Base-by-base conservation (phyloP, 2,797 vertebrate genomes). In the Argentina silus region DNA sequence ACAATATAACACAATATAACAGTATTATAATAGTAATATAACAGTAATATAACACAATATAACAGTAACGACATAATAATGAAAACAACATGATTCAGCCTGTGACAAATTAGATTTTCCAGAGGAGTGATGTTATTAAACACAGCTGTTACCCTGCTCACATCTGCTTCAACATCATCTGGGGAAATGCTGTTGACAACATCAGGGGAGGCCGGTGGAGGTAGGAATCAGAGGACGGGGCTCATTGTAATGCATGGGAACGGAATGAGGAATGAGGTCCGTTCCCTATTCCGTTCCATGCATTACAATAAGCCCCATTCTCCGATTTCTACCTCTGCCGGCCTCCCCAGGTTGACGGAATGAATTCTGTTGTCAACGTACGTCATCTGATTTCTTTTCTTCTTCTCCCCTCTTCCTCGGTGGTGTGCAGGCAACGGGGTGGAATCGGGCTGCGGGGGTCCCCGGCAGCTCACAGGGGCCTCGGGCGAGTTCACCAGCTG, bases 401-500 rank as follows among this genome's bases (percentile, higher is more conserved):
- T 63, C 36, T 62, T 27, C 36, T 14, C 14, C 7, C 8, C 27
- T 27, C 12, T 61, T 61, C 10, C 59, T 10, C 0, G 21, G 9
- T 3, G 23, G n/a, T 48, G 19, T 48, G 15, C 19, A 61, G 60
- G 43, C n/a, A 7, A 55, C 21, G 62, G 72, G 44, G 45, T 44
- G 1, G 60, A 68, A 6, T 91, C 85, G 0, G 90, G 85, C 1
- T 95, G 93, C 53, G 87, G 87, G 6, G 83, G 84, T 65, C 78
- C 86, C 27, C 79, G 61, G 77, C 78, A 93, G 48, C 83, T 94
- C 73, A 87, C 75, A 0, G 89, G 69, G 19, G 84, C 90, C 23
- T 91, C 89, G 0, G 94, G 93, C 63, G 90, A 86, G 74, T 92
- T 95, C 85, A 85, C 79, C 85, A 94, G 94, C 74, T 67, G 66